Evolutionary conservation across 2,888 invertebrate species (phyloP).

Genomic region (Graphium colonna): DNA sequence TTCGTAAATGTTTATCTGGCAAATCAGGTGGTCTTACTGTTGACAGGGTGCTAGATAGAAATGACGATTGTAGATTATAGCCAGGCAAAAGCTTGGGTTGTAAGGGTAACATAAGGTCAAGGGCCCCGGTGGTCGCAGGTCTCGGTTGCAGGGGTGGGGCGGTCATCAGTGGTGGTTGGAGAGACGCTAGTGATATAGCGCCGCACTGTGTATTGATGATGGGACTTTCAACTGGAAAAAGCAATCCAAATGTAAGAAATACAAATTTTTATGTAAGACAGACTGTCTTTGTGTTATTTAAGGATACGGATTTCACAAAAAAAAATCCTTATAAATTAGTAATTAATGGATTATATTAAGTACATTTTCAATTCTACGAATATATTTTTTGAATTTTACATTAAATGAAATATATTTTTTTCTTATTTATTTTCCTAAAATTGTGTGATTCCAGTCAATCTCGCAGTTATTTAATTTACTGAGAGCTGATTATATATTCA

Average conservation of each 20-base stretch:
- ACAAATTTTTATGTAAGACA: slow-evolving; percentile 8
- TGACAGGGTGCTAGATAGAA: slow-evolving; percentile 73
- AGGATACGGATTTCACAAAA: too few species aligned
- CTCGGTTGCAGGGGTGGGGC: slow-evolving; percentile 84
- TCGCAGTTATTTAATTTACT: too few species aligned
- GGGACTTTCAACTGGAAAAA: slow-evolving; percentile 79
- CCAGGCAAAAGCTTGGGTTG: slow-evolving; percentile 85
- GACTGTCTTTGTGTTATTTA: neutral
- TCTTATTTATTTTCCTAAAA: too few species aligned
- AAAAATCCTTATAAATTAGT: too few species aligned
- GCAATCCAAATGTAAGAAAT: slow-evolving; percentile 28
- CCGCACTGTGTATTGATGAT: slow-evolving; percentile 69
- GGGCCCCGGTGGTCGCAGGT: slow-evolving; percentile 84
- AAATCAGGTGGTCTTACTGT: slow-evolving; percentile 69
- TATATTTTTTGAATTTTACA: too few species aligned
- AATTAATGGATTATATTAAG: too few species aligned
- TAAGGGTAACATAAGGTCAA: slow-evolving; percentile 84
- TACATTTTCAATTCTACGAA: too few species aligned
- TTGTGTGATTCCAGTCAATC: too few species aligned
- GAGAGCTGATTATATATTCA: too few species aligned
- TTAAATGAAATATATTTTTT: neutral
- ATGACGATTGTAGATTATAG: slow-evolving; percentile 73
- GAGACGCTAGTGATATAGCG: slow-evolving; percentile 73
- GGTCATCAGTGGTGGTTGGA: slow-evolving; percentile 75
- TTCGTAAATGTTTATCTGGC: slow-evolving; percentile 39